These are phyloP conservation scores for Ciconia boyciana DNA, from an alignment of 2,113 vertebrate genomes.

Conservation along the genomic window DNA sequence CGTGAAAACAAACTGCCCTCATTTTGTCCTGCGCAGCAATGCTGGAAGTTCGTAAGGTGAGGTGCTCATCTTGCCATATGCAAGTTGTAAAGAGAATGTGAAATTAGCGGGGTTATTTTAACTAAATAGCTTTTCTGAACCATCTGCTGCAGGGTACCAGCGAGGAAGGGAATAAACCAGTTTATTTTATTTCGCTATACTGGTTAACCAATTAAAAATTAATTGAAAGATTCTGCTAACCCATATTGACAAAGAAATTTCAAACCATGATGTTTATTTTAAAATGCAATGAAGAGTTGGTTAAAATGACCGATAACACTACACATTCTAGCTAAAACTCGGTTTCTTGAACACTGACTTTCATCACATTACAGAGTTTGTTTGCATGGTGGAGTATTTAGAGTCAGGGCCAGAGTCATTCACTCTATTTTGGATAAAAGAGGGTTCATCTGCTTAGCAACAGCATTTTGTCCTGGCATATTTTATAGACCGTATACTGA, in stretches of 20 bases:
- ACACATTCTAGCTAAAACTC: not conserved
- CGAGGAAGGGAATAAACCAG: not conserved
- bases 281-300: not conserved
- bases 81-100: not conserved
- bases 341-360: not conserved
- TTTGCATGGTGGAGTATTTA: not conserved
- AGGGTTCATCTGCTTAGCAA: not conserved
- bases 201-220: not conserved
- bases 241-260: not conserved
- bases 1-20: not conserved
- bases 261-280: not conserved
- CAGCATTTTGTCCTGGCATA: not conserved
- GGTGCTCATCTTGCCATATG: not conserved
- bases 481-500: not conserved
- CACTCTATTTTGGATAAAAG: not conserved
- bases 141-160: not conserved
- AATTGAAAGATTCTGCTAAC: not conserved
- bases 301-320: not conserved
- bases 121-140: not conserved
- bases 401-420: not conserved
- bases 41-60: not conserved
- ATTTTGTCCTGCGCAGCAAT: not conserved
- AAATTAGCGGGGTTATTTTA: conserved; percentile 13
- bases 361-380: not conserved
- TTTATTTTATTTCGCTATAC: not conserved